Percentiles rank a stretch among this genome's conserved stretches.
Conservation (phyloP, 2,797 vertebrate species). For the Paratrypauchen microcephalus region DNA sequence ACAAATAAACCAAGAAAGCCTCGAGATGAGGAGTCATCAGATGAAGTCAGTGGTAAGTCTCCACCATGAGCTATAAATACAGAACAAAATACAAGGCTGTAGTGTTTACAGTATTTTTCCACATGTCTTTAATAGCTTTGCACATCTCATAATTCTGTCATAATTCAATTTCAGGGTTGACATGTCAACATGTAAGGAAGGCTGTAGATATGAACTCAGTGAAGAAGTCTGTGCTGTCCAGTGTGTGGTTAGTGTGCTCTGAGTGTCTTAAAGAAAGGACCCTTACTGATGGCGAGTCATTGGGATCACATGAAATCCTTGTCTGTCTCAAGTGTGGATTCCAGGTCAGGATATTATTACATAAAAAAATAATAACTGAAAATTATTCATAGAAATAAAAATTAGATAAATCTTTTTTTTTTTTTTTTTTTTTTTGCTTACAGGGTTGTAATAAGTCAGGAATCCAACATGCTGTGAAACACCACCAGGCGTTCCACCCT, state of each 20-base stretch:
- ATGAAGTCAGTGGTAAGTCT: constrained; percentile 89
- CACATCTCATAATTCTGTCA: background rate
- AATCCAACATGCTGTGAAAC: constrained; percentile 88
- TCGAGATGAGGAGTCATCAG: constrained; percentile 95
- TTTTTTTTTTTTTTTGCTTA: constrained; percentile 17
- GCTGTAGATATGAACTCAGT: constrained; percentile 90
- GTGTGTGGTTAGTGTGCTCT: constrained; percentile 86
- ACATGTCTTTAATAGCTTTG: background rate
- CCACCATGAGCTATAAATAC: background rate
- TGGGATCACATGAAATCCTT: constrained; percentile 82
- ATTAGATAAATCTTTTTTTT: background rate
- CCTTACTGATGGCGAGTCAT: constrained; percentile 79
- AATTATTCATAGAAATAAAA: background rate
- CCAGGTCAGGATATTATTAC: constrained; percentile 79
- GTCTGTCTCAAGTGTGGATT: constrained; percentile 94
- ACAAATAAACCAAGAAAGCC: constrained; percentile 85
- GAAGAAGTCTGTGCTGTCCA: constrained; percentile 86
- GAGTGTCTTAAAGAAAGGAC: constrained; percentile 92
- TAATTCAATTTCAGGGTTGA: constrained; percentile 76
- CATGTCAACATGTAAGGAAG: constrained; percentile 91
- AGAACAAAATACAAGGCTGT: background rate
- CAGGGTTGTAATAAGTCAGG: constrained; percentile 92
- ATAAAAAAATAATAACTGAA: background rate
- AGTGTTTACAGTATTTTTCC: background rate
- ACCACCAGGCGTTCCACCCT: constrained; percentile 81